phyloP scores from a whole-genome alignment of 2,113 vertebrate genomes.

The Struthio camelus region DNA sequence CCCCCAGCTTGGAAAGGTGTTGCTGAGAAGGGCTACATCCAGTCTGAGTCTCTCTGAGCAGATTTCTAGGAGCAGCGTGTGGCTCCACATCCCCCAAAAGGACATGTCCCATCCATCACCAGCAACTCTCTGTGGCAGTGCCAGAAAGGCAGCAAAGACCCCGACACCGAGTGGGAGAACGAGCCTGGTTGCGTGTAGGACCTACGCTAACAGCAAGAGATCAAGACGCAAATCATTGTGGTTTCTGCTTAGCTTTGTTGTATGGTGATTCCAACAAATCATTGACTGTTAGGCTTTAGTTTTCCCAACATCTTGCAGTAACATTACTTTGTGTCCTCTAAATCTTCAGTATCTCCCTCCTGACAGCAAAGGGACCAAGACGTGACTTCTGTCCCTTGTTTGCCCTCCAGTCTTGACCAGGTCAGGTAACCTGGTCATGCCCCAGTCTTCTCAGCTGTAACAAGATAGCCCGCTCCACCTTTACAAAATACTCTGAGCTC shows the following conservation, averaged over 20 bases:
- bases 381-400: not conserved
- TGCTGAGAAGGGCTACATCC: not conserved
- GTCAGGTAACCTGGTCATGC: not conserved
- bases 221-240: not conserved
- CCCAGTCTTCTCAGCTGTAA: not conserved
- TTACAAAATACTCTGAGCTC: not conserved
- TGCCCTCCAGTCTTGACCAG: not conserved
- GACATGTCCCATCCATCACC: not conserved
- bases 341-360: not conserved
- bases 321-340: not conserved
- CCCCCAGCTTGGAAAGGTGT: not conserved
- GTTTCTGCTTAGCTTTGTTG: not conserved
- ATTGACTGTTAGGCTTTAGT: not conserved
- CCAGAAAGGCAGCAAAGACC: not conserved
- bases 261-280: not conserved
- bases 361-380: not conserved
- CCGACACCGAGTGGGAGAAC: accelerated
- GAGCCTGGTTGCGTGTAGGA: not conserved
- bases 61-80: not conserved
- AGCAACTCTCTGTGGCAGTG: not conserved
- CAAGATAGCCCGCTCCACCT: not conserved
- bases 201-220: not conserved
- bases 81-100: not conserved
- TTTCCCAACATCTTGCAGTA: not conserved
- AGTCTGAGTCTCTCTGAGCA: not conserved